These are phyloP conservation scores for Scaptomyza reducta DNA, from an alignment of 2,888 invertebrate species.

Conservation along the genomic window DNA sequence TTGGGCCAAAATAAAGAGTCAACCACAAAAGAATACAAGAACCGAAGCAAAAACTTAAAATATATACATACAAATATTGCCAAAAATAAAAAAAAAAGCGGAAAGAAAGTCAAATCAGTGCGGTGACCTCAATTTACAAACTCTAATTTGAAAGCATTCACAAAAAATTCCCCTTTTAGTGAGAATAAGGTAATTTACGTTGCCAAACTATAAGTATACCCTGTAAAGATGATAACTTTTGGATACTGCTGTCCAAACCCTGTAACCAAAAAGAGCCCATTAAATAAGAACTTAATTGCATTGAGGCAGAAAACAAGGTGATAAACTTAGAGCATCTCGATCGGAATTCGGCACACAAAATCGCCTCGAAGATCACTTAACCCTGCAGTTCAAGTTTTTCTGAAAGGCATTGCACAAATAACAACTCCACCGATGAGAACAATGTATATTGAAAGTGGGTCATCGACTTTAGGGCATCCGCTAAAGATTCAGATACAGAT, in stretches of 20 bases:
- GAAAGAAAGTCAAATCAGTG: constrained; percentile 64
- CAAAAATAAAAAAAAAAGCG: constrained; percentile 10
- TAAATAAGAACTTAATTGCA: too few relatives aligned
- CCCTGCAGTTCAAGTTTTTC: constrained; percentile 65
- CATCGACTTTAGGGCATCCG: constrained; percentile 57
- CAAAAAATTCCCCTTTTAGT: not conserved
- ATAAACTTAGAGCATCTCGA: constrained; percentile 21
- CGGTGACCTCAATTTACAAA: constrained; percentile 59
- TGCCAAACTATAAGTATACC: constrained; percentile 14
- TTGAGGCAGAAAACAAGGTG: not conserved
- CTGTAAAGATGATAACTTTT: not conserved
- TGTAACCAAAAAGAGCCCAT: too few relatives aligned
- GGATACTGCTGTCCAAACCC: too few relatives aligned
- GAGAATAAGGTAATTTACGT: not conserved
- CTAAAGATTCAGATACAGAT: constrained; percentile 22
- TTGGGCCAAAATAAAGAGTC: constrained; percentile 34
- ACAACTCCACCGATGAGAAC: constrained; percentile 55
- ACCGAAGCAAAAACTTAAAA: constrained; percentile 17
- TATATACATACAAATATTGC: constrained; percentile 11
- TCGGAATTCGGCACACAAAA: constrained; percentile 30
- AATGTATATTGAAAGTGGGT: constrained; percentile 65
- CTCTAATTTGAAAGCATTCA: constrained; percentile 31
- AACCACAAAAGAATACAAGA: constrained; percentile 32
- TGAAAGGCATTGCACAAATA: constrained; percentile 58
- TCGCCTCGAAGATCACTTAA: constrained; percentile 46